Conservation (phyloP, 2,113 vertebrate genomes). For the Dromiciops gliroides region DNA sequence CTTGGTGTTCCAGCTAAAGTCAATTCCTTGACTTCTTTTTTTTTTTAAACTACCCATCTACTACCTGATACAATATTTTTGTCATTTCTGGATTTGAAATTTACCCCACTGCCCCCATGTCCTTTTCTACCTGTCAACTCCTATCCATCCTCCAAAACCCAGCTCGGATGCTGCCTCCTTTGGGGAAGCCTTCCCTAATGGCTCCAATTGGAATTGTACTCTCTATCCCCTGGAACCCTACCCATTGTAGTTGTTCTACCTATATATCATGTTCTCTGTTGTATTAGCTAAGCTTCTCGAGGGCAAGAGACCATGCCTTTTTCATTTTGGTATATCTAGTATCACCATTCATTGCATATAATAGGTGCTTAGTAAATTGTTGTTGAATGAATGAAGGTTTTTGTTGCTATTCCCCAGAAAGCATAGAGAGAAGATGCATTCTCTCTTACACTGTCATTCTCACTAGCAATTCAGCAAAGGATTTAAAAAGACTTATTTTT, state of each 20-base stretch:
- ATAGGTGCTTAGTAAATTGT: not conserved
- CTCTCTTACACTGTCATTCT: slow-evolving; percentile 70
- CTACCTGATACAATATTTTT: not conserved
- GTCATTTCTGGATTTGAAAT: not conserved
- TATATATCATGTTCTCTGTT: not conserved
- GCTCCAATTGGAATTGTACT: not conserved
- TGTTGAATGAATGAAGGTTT: not conserved
- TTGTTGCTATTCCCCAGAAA: not conserved
- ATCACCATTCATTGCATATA: not conserved
- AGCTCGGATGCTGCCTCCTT: not conserved
- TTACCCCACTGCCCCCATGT: not conserved
- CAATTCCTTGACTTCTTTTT: not conserved
- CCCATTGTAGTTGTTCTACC: not conserved
- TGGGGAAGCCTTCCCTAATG: not conserved
- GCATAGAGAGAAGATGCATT: slow-evolving; percentile 47
- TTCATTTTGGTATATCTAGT: not conserved
- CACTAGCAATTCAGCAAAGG: slow-evolving; percentile 79
- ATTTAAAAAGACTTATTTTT: slow-evolving; percentile 77
- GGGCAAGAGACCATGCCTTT: not conserved
- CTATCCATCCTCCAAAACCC: not conserved
- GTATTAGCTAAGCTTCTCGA: not conserved
- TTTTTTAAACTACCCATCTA: not conserved
- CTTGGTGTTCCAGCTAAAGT: not conserved
- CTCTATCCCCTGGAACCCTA: not conserved
- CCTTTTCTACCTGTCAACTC: not conserved